phyloP scores from a whole-genome alignment of 2,113 vertebrate species.

The Plecturocebus donacophilus region DNA sequence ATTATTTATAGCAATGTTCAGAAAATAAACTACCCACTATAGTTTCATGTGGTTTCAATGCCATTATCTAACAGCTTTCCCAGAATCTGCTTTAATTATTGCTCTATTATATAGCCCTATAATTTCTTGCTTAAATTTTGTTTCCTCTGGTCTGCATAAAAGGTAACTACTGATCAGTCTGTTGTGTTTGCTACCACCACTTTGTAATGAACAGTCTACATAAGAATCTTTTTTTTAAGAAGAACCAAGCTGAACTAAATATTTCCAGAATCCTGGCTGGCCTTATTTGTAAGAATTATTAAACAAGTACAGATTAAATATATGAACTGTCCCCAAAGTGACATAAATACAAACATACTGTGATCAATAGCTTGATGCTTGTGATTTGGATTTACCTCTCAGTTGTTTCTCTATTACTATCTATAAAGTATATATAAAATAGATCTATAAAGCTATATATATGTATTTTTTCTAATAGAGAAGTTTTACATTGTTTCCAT shows the following conservation, averaged over 20 bases:
- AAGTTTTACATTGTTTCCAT: slow-evolving; percentile 32
- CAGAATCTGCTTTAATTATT: slow-evolving; percentile 23
- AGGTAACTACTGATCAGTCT: not conserved
- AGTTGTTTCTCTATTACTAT: slow-evolving; percentile 4
- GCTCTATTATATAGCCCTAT: not conserved
- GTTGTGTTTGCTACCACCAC: not conserved
- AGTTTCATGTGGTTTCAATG: slow-evolving; percentile 3
- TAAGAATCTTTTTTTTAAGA: slow-evolving; percentile 9
- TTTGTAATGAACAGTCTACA: slow-evolving; percentile 13
- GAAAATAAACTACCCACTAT: not conserved
- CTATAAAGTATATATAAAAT: no score
- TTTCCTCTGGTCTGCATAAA: slow-evolving; percentile 11
- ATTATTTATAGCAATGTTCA: not conserved
- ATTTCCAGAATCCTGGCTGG: not conserved
- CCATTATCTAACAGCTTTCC: not conserved
- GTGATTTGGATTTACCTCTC: not conserved
- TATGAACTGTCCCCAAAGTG: not conserved
- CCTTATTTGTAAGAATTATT: not conserved
- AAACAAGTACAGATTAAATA: not conserved
- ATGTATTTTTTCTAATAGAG: not conserved
- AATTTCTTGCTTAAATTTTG: slow-evolving; percentile 27
- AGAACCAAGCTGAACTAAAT: slow-evolving; percentile 24
- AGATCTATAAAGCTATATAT: not conserved
- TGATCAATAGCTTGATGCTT: not conserved
- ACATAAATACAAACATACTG: not conserved